Evolutionary conservation across 2,797 vertebrate genomes (phyloP).

Genomic region (Neoniphon sammara): DNA sequence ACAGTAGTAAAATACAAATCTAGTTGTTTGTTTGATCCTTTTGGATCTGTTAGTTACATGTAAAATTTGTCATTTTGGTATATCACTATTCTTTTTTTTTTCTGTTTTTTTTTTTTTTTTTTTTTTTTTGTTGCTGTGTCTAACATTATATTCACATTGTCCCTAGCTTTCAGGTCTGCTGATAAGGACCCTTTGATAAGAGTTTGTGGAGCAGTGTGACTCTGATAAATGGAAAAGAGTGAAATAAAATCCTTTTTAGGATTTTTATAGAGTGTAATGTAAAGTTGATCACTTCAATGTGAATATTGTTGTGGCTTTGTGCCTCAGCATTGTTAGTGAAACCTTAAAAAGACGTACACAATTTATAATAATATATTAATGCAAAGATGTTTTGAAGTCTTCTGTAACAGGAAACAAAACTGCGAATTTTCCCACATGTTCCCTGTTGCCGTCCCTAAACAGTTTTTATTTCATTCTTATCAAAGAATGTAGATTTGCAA

Average conservation of each 20-base stretch:
- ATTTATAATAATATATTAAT: conserved; percentile 70
- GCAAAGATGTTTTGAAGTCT: conserved; percentile 75
- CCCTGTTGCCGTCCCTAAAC: conserved; percentile 63
- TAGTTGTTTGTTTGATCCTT: conserved; percentile 63
- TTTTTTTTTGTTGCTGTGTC: conserved; percentile 64
- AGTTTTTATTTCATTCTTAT: conserved; percentile 76
- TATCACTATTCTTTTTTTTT: conserved; percentile 36
- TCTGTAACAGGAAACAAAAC: conserved; percentile 80
- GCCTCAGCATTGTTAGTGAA: conserved; percentile 63
- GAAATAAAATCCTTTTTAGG: conserved; percentile 67
- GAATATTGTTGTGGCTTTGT: conserved; percentile 65
- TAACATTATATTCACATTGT: conserved; percentile 68
- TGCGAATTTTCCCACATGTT: conserved; percentile 78
- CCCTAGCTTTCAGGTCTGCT: conserved; percentile 68
- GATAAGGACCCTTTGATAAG: conserved; percentile 57
- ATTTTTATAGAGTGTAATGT: conserved; percentile 64
- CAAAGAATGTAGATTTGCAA: conserved; percentile 88
- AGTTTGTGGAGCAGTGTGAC: conserved; percentile 70
- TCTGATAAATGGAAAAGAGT: conserved; percentile 56
- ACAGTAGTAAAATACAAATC: conserved; percentile 65
- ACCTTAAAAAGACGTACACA: conserved; percentile 44
- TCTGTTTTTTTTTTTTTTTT: no score
- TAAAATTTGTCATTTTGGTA: conserved; percentile 65
- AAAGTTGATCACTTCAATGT: conserved; percentile 56
- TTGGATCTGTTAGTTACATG: conserved; percentile 65